These are phyloP conservation scores for Pharmacophagus antenor DNA, from an alignment of 2,888 invertebrate species.

Conservation along the genomic window DNA sequence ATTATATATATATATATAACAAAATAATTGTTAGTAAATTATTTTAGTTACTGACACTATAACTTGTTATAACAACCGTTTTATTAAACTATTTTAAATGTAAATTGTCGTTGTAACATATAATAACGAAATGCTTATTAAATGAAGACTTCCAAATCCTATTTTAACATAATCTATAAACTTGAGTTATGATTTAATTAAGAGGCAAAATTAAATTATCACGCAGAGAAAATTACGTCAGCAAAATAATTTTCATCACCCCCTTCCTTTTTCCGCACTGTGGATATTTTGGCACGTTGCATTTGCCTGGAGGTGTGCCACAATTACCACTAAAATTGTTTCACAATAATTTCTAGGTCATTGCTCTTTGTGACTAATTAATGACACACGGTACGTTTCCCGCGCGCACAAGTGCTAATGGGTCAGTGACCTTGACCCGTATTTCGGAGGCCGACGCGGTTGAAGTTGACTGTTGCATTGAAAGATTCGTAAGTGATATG, in stretches of 20 bases:
- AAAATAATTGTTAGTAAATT: neutral
- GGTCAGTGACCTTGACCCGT: slow-evolving; percentile 32
- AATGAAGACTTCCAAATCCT: neutral
- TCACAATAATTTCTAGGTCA: slow-evolving; percentile 28
- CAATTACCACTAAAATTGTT: slow-evolving; percentile 21
- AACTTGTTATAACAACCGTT: neutral
- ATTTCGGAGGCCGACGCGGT: slow-evolving; percentile 25
- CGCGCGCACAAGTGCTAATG: slow-evolving; percentile 27
- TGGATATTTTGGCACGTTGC: slow-evolving; percentile 12
- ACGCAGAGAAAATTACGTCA: neutral
- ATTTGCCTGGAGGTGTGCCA: slow-evolving; percentile 21
- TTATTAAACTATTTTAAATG: too few species aligned
- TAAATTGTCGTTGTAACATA: neutral
- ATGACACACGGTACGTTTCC: slow-evolving; percentile 18
- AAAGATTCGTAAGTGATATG: neutral
- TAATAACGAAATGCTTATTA: neutral
- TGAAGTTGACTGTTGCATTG: slow-evolving; percentile 2
- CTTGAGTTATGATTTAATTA: too few species aligned
- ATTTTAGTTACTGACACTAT: neutral
- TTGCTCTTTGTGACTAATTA: slow-evolving; percentile 29
- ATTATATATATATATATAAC: too few species aligned
- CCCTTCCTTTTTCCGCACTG: neutral
- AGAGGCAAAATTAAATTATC: too few species aligned
- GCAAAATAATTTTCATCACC: neutral
- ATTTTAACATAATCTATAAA: too few species aligned